Evolutionary conservation across 2,797 vertebrate genomes (phyloP), one percentile per base, ranked within the genome.

Genomic region (Myiotriccus ornatus): DNA sequence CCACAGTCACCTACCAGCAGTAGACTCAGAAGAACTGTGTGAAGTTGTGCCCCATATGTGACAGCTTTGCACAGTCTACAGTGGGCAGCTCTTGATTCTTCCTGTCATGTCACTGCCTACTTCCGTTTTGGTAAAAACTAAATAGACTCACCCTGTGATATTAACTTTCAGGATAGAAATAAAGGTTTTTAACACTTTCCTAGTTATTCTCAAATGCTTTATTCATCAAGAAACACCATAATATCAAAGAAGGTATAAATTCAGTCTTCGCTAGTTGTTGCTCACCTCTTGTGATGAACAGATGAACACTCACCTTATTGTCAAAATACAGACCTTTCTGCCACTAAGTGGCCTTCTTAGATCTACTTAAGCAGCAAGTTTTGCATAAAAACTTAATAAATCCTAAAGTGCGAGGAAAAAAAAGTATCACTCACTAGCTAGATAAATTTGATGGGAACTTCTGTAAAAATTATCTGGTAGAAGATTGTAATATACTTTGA

Each of bases 21-120:
- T 23, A 47, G 74, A 57, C 4, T 7, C 28, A 6, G 8, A 52
- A 63, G 19, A 83, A 10, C 3, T 8, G 1, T 3, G 3, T 1
- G 1, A 46, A 20, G 1, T 3, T 85, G 13, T 71, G 28, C 5
- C 28, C 25, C 19, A 16, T 30, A 23, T 2, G 4, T 11, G 49
- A 43, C 12, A 21, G 5, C 35, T 73, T 62, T 65, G 27, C 14
- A 44, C 7, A 27, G 8, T 7, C 14, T 22, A 2, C 20, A 30
- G 37, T 2, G 12, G 25, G 10, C 21, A 74, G 22, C 17, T 71
- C 18, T 60, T 50, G 30, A n/a, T 56, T 70, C n/a, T 78, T 17
- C 15, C 34, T 19, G 6, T 35, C 17, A 3, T 39, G 4, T 37
- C 30, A 11, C 9, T 7, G 23, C 13, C 13, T 35, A 20, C 47